Evolutionary conservation across 2,797 vertebrate species (phyloP), one percentile per base, ranked within the genome.

Genomic region (Acanthis flammea): DNA sequence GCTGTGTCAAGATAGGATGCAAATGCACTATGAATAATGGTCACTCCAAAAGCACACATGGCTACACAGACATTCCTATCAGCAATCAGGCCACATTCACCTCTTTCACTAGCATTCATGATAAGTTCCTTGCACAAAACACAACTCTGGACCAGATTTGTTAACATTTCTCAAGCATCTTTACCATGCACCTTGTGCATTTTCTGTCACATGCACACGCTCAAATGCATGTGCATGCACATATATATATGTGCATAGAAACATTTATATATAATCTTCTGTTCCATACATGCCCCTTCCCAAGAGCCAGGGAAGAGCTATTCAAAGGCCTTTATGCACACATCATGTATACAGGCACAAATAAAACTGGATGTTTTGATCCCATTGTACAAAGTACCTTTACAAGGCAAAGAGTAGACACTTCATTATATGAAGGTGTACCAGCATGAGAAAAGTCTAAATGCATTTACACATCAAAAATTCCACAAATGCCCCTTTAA

Each of bases 11-110:
- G 90, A 94, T 70, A 90, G 86, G 48, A 96, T 95, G 88, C 70
- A 92, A 95, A 95, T 88, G 80, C 25, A 5, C 66, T 53, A 39
- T 87, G 88, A 95, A 54, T 86, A 93, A 97, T 93, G 88, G 88
- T 90, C 47, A 84, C n/a, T 84, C 70, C 53, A 62, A 81, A 73
- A 81, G 72, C n/a, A 83, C 24, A 60, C 51, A 39, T 14, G 81
- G 76, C 58, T 75, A 51, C 37, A 44, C 25, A 35, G 55, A 76
- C 79, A 70, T 9, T 74, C 27, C 48, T 85, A 47, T 84, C 76
- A 55, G 74, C 37, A 81, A 75, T 53, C 66, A 39, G 19, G 37
- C 44, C 81, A 22, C 55, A 41, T 68, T 86, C 86, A 79, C 66
- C 42, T 75, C 23, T 62, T 89, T 57, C 91, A 45, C 35, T 51